A percentile compares a stretch with the other conserved stretches of the same genome.
Conservation (phyloP, 1,140 invertebrate genomes). For the Drosophila rhopaloa region DNA sequence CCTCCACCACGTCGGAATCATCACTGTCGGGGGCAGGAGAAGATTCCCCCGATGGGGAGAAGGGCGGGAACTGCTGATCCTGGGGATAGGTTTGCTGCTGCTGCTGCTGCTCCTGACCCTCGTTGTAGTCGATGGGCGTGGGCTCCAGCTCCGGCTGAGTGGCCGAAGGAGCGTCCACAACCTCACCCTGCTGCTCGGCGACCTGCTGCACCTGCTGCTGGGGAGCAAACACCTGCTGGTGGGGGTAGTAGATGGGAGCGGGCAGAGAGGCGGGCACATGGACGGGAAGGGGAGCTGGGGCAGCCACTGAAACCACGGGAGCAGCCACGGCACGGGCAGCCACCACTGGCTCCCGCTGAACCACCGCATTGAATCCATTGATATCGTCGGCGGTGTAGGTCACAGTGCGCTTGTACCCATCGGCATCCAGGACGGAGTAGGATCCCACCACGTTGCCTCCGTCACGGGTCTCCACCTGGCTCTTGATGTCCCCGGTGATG, state of each 20-base stretch:
- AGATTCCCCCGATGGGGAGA: constrained; percentile 26
- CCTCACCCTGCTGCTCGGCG: constrained; percentile 60
- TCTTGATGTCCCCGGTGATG: constrained; percentile 87
- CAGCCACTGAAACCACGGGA: constrained; percentile 35
- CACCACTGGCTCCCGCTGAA: constrained; percentile 84
- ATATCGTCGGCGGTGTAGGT: constrained; percentile 86
- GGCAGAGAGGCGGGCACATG: constrained; percentile 45
- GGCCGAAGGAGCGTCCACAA: constrained; percentile 60
- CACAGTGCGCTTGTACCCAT: constrained; percentile 86
- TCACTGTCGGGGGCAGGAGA: constrained; percentile 48
- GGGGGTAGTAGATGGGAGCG: constrained; percentile 69
- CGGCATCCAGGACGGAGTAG: constrained; percentile 87
- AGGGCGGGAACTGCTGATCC: constrained; percentile 78
- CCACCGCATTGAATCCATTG: constrained; percentile 86
- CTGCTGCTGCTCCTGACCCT: constrained; percentile 50
- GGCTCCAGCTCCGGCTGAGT: constrained; percentile 62
- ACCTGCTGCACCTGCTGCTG: constrained; percentile 51
- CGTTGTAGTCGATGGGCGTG: constrained; percentile 61
- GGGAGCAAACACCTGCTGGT: constrained; percentile 60
- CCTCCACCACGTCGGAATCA: constrained; percentile 79
- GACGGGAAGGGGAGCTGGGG: constrained; percentile 20
- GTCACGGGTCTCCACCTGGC: constrained; percentile 86
- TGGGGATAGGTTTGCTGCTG: constrained; percentile 59
- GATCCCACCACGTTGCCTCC: constrained; percentile 86
- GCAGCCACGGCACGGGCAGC: constrained; percentile 48